A percentile compares a stretch with the other conserved stretches of the same genome.
phyloP scores from a whole-genome alignment of 1,140 invertebrate genomes.

The Chlorops oryzae region DNA sequence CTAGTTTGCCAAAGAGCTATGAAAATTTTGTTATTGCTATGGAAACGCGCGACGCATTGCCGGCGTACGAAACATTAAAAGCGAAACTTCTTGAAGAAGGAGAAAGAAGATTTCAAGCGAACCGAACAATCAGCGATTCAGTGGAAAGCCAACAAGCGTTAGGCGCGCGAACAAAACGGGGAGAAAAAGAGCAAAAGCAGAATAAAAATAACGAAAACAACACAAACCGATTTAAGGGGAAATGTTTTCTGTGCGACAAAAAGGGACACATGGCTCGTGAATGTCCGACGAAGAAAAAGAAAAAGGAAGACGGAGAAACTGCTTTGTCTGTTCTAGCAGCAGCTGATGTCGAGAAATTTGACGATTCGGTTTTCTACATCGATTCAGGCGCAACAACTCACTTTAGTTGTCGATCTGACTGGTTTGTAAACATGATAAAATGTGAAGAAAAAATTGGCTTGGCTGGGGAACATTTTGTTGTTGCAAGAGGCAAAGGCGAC shows the following conservation, averaged over 20 bases:
- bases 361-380: not conserved
- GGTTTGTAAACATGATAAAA: not conserved
- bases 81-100: conserved; percentile 5
- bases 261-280: conserved; percentile 2
- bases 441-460: not conserved
- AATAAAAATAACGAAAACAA: too few relatives aligned
- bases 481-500: conserved; percentile 21
- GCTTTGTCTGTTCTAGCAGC: not conserved
- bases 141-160: not conserved
- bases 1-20: conserved; percentile 3
- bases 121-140: not conserved
- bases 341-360: not conserved
- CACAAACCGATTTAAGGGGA: too few relatives aligned
- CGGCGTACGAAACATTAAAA: not conserved
- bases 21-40: conserved; percentile 11
- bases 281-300: not conserved
- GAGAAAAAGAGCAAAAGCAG: not conserved
- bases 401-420: not conserved
- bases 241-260: conserved; percentile 4
- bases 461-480: not conserved
- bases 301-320: not conserved
- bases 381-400: conserved; percentile 8
- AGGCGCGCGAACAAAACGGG: not conserved
- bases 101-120: conserved; percentile 3
- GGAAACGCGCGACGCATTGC: conserved; percentile 2